phyloP scores from a whole-genome alignment of 2,888 invertebrate species.

The Sphaerophoria rueppellii region DNA sequence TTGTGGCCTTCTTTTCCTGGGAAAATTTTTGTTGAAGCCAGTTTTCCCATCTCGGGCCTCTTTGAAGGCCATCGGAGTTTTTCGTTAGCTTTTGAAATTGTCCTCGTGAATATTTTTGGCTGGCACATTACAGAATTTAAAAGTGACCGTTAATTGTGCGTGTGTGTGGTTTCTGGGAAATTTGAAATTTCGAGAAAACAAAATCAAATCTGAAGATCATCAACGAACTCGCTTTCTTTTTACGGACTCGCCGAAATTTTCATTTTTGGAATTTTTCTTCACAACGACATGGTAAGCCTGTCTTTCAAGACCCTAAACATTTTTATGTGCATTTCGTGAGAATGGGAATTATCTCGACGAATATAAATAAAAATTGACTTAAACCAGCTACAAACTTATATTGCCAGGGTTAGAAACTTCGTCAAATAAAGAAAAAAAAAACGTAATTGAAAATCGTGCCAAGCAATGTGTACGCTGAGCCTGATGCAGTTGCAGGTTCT shows the following conservation, averaged over 20 bases:
- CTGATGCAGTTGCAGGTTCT: conserved; percentile 24
- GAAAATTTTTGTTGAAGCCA: background rate
- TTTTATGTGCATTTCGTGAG: conserved; percentile 70
- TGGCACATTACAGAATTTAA: background rate
- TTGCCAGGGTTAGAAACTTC: conserved; percentile 62
- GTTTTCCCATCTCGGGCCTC: conserved; percentile 31
- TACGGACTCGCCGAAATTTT: conserved; percentile 38
- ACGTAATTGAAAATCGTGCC: conserved; percentile 69
- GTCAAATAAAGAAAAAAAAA: background rate
- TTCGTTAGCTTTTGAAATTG: conserved; percentile 34
- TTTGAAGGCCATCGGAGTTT: conserved; percentile 37
- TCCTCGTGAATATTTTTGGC: background rate
- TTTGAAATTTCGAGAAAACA: conserved; percentile 4
- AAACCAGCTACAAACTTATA: conserved; percentile 25
- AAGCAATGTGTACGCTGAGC: conserved; percentile 41
- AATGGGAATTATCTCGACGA: conserved; percentile 53
- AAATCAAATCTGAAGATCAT: conserved; percentile 30
- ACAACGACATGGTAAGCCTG: conserved; percentile 61
- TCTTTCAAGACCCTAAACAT: conserved; percentile 13
- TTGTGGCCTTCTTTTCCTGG: background rate
- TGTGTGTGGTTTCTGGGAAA: conserved; percentile 8
- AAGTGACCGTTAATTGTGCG: conserved; percentile 33
- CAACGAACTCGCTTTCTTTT: conserved; percentile 24
- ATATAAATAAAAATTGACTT: background rate
- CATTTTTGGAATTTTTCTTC: conserved; percentile 52